A percentile compares a stretch with the other conserved stretches of the same genome.
Conservation (phyloP, 2,113 vertebrate species). For the Addax nasomaculatus region DNA sequence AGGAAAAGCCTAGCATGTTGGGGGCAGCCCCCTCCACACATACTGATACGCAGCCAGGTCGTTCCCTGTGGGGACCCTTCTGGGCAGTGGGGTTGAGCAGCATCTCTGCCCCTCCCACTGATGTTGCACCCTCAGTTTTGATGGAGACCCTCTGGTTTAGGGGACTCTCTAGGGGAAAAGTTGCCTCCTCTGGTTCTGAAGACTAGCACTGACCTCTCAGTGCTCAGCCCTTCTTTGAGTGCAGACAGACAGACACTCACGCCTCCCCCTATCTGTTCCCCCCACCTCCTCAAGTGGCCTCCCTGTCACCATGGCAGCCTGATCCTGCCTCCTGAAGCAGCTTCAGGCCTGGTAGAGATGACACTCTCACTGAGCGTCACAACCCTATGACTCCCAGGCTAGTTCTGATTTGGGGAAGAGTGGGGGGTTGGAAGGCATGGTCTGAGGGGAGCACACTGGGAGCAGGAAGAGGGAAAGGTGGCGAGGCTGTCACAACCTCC, state of each 20-base stretch:
- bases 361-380: not conserved
- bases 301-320: not conserved
- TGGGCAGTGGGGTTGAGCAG: not conserved
- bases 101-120: not conserved
- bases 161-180: not conserved
- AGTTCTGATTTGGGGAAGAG: not conserved
- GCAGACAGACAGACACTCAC: not conserved
- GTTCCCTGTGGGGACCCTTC: not conserved
- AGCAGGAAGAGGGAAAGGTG: not conserved
- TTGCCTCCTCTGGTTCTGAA: not conserved
- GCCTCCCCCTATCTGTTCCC: too few relatives aligned
- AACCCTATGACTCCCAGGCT: not conserved
- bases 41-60: fast-evolving
- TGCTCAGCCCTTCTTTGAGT: not conserved
- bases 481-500: not conserved
- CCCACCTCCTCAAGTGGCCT: not conserved
- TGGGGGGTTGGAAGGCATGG: not conserved
- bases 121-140: not conserved
- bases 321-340: not conserved
- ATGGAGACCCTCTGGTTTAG: fast-evolving
- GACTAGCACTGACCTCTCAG: not conserved
- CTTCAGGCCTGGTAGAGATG: not conserved
- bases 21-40: not conserved
- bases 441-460: fast-evolving
- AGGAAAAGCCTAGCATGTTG: not conserved